Evolutionary conservation across 2,797 vertebrate genomes (phyloP), one percentile per base, ranked within the genome.

Genomic region (Leuciscus waleckii): DNA sequence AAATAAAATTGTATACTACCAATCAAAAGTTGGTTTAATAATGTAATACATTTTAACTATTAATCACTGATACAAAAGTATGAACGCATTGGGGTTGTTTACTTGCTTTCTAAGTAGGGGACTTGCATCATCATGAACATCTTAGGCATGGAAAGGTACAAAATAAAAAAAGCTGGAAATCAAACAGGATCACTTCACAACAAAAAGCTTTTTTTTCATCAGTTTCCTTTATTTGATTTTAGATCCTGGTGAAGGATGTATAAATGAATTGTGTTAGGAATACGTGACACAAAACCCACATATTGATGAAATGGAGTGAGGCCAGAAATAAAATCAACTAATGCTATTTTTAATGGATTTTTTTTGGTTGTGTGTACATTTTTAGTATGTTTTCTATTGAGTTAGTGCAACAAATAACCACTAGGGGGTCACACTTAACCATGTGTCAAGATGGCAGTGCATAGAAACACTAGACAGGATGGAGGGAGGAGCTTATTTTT

Each of bases 401-500:
- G 71, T 67, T 76, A 51, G 8, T 75, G 19, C 49, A 70, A 26
- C 16, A 67, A 54, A 67, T 29, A 26, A 77, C 51, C 83, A 79
- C 75, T 63, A 79, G 83, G 67, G 46, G 29, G 65, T 79, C 75
- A 71, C 19, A 54, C 67, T 39, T 19, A 61, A 49, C 75, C 75
- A 58, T 37, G 39, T 49, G 19, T 61, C 23, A 37, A 51, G 14
- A 75, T 23, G 7, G 17, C 19, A 51, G 67, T 26, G 79, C 67
- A 39, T 26, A 39, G 63, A 74, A 26, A 74, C 19, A 37, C 43
- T 13, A 58, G 46, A 58, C 63, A 10, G 63, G 49, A 68, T 26
- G 9, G 35, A 63, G 51, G 39, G 67, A 37, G 83, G 83, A 84
- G 75, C 39, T 71, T 46, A 61, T n/a, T 79, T 73, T 71, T 35